These are phyloP conservation scores for Sphecodes monilicornis DNA, from an alignment of 2,888 invertebrate genomes.

Conservation along the genomic window DNA sequence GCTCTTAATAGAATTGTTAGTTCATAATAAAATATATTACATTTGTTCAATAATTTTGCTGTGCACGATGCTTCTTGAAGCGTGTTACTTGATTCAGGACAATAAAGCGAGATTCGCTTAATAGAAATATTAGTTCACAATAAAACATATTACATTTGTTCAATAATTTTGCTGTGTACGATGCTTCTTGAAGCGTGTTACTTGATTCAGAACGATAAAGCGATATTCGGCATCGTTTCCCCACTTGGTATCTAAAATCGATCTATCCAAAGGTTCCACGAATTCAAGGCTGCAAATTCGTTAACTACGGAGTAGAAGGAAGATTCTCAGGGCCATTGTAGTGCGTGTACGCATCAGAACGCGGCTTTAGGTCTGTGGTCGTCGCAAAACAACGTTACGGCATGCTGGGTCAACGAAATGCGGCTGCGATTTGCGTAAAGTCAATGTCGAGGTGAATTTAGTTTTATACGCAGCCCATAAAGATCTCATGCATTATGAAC, in stretches of 20 bases:
- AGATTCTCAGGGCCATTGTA: neutral
- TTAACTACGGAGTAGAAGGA: neutral
- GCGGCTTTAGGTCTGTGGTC: neutral
- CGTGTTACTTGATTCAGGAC: too few species aligned
- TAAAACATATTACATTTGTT: too few species aligned
- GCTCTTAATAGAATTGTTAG: too few species aligned
- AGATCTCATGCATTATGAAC: constrained; percentile 57
- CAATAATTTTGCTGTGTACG: too few species aligned
- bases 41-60: too few species aligned
- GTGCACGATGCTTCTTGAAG: too few species aligned
- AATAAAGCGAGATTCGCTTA: neutral
- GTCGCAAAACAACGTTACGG: constrained; percentile 11
- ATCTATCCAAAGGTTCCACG: neutral
- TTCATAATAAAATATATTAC: too few species aligned
- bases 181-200: too few species aligned
- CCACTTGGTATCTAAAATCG: neutral
- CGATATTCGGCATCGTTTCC: neutral
- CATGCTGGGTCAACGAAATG: constrained; percentile 61
- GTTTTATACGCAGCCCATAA: constrained; percentile 36
- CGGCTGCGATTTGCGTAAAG: constrained; percentile 53
- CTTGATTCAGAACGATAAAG: too few species aligned
- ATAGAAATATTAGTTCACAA: too few species aligned
- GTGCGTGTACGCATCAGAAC: neutral
- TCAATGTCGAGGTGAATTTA: constrained; percentile 57
- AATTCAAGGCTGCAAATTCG: neutral